Conservation (phyloP, 2,113 vertebrate species). For the Motacilla tschutschensis region DNA sequence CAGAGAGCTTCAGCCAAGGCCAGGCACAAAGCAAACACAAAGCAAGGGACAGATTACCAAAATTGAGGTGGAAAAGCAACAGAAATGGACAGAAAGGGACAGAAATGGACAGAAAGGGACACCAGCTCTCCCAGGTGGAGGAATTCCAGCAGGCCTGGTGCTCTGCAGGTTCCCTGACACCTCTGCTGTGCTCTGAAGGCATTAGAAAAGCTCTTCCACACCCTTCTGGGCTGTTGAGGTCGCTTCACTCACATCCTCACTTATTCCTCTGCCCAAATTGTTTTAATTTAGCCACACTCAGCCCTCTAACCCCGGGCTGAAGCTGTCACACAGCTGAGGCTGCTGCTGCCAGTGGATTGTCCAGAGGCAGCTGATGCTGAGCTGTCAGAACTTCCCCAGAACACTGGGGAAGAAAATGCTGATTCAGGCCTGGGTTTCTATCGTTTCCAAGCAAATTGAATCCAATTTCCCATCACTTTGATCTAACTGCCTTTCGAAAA, state of each 20-base stretch:
- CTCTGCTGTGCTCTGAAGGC: background rate
- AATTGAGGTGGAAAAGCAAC: background rate
- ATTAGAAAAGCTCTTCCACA: background rate
- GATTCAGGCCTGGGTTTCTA: background rate
- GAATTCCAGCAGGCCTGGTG: background rate
- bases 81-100: background rate
- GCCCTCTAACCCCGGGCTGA: background rate
- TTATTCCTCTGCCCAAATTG: background rate
- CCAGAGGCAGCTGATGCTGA: background rate
- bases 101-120: too few species aligned
- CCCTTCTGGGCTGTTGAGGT: background rate
- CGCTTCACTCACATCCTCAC: background rate
- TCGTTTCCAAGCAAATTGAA: background rate
- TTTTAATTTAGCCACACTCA: background rate
- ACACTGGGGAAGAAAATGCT: background rate
- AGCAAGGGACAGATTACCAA: background rate
- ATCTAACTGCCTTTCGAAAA: background rate
- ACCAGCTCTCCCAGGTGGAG: background rate
- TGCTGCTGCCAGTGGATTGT: background rate
- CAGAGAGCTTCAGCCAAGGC: background rate
- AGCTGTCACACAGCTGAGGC: background rate
- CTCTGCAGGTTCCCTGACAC: background rate
- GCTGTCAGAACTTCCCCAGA: background rate
- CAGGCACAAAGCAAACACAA: background rate
- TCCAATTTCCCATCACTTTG: background rate